Base-by-base conservation (phyloP, 2,797 vertebrate genomes). In the Liparis tanakae region DNA sequence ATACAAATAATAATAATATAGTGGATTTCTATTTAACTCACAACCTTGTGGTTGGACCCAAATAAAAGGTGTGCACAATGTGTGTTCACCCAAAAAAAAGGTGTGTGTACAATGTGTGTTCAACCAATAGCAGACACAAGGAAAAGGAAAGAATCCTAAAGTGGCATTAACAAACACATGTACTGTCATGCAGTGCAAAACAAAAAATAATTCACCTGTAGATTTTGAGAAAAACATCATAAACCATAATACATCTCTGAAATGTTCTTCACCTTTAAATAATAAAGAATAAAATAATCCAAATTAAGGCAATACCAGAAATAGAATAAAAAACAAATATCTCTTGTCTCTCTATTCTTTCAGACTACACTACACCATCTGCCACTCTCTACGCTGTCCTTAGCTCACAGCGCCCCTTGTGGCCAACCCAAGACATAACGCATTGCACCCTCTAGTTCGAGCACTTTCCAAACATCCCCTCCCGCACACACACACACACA, bases 351-450 rank as follows among this genome's bases (percentile, higher is more conserved):
- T 30, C 25, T 30, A 30, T 30, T 2, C 25, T 30, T 30, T 30
- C 25, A 30, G 25, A 30, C 25, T 30, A 30, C 25, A 30, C 2
- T 30, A 30, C 25, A 30, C 25, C 36, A 1, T 59, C n/a, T 17
- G 51, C 33, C 54, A 6, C 13, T 37, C 33, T 67, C 41, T 43
- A 44, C 72, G 74, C 51, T 74, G 76, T 58, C 70, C 70, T 82
- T 61, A 73, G 71, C 78, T 63, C 70, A 82, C 62, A 87, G 74
- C 12, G 13, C 89, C 84, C 76, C 88, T 80, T 43, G 87, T 89
- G 88, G 89, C 64, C 59, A 64, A 0, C 22, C 48, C 10, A 2
- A 36, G 13, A 33, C 6, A 8, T 6, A 3, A 39, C 2, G 15
- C 58, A 55, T 33, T 15, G 18, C 20, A 6, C 12, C 44, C 4